Percentiles rank a stretch among this genome's conserved stretches.
Conservation (phyloP, 2,113 vertebrate genomes). For the Nothocercus julius region DNA sequence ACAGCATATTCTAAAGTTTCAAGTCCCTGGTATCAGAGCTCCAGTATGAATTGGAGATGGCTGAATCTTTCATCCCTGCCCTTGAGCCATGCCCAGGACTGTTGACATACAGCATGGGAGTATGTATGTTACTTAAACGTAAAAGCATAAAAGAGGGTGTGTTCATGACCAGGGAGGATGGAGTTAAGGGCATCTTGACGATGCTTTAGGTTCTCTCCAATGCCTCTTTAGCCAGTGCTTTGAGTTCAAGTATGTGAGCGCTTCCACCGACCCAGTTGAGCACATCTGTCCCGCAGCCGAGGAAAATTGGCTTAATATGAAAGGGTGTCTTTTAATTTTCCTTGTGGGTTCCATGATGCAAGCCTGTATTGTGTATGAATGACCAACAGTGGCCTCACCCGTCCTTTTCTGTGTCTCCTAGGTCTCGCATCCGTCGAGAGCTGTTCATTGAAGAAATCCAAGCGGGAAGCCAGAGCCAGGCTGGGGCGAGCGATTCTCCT, state of each 20-base stretch:
- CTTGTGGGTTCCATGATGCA: background rate
- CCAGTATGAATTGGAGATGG: background rate
- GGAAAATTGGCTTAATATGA: accelerated
- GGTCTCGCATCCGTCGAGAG: conserved; percentile 97
- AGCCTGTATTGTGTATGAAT: background rate
- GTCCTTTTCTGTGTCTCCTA: conserved; percentile 57
- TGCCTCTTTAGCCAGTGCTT: background rate
- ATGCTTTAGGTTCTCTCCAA: background rate
- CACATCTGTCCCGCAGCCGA: accelerated
- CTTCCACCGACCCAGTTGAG: accelerated
- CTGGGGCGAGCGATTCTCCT: conserved; percentile 90
- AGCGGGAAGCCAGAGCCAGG: conserved; percentile 86
- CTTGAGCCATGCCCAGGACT: background rate
- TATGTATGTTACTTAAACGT: background rate
- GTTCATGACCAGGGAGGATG: accelerated
- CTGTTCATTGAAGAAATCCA: conserved; percentile 98
- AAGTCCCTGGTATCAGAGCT: background rate
- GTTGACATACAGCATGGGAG: background rate
- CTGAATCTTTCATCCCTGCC: background rate
- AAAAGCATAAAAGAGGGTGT: background rate
- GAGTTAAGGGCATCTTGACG: background rate
- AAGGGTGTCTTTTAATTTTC: background rate
- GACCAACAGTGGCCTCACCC: background rate
- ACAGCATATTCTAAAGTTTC: background rate
- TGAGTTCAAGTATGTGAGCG: background rate